Base-by-base conservation (phyloP, 2,888 invertebrate genomes). In the Andrena marginata region DNA sequence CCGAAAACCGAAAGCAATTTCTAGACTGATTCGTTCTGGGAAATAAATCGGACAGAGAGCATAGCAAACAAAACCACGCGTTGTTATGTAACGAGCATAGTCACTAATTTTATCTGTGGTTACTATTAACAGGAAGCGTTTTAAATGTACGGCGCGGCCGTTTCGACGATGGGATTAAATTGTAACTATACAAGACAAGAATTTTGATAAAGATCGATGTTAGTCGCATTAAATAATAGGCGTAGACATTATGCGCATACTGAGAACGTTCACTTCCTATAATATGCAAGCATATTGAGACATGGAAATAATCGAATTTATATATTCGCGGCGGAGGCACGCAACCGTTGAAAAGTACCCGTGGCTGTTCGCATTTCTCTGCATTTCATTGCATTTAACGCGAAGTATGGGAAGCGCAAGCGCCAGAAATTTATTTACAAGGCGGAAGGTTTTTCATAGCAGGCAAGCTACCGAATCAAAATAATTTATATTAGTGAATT, bases 311-410 rank as follows among this genome's bases (percentile, higher is more conserved):
- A 29, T 69, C 13, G n/a, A 60, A 33, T 60, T 59, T 42, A 64
- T 59, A 63, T 62, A 64, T 63, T 35, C 29, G 8, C 31, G 20
- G 68, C 31, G 59, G 23, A 6, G 56, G 23, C 26, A 71, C 1
- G n/a, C n/a, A 62, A 29, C 51, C 20, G 51, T 59, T 35, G 60
- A 54, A 56, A 20, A 23, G n/a, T 64, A 20, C 31, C 31, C 29
- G 69, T 48, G 16, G 16, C 16, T 5, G 16, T 16, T 42, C 4
- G 42, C 42, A 71, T 82, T 51, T 77, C 13, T 77, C 54, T 83
- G 75, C 82, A 83, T 83, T 83, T 79, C n/a, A 29, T 48, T 59
- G 77, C 80, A 84, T 85, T 84, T 84, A 84, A 62, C 48, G 35
- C 7, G 26, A 60, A 49, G 56, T 23, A 49, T n/a, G 20, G 42